A percentile compares a stretch with the other conserved stretches of the same genome.
Conservation (phyloP, 2,797 vertebrate species). For the Sylvia borin region DNA sequence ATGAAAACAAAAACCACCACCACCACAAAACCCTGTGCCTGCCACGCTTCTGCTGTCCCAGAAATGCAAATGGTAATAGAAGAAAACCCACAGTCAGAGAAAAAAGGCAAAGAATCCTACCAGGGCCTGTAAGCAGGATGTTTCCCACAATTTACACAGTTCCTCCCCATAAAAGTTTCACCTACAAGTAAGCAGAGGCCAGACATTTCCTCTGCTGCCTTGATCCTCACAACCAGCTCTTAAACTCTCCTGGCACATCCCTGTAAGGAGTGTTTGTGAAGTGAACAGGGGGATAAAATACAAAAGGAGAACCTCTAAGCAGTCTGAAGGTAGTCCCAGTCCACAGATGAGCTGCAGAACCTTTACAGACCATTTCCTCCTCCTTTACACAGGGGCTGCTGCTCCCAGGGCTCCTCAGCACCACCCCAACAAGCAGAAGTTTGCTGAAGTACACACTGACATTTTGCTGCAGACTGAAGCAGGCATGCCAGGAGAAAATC, state of each 20-base stretch:
- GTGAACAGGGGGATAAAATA: background rate
- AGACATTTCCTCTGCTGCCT: background rate
- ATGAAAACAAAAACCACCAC: background rate
- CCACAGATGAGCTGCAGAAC: background rate
- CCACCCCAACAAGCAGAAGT: background rate
- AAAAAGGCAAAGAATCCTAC: background rate
- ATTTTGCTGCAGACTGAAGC: background rate
- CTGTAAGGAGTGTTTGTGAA: background rate
- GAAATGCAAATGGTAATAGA: background rate
- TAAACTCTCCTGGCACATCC: background rate
- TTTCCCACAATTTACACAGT: background rate
- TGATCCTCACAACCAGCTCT: background rate
- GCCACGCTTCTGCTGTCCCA: background rate
- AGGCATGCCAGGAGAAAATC: background rate
- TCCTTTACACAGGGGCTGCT: background rate
- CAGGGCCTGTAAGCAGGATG: background rate
- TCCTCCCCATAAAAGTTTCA: background rate
- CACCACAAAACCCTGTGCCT: background rate
- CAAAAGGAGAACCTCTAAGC: background rate
- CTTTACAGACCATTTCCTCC: background rate
- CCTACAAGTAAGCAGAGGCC: background rate
- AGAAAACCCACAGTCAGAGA: background rate
- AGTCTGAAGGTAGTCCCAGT: accelerated
- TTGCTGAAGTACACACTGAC: background rate
- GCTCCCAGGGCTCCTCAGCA: background rate